Conservation (phyloP, 2,113 vertebrate genomes). For the Terrapene triunguis region DNA sequence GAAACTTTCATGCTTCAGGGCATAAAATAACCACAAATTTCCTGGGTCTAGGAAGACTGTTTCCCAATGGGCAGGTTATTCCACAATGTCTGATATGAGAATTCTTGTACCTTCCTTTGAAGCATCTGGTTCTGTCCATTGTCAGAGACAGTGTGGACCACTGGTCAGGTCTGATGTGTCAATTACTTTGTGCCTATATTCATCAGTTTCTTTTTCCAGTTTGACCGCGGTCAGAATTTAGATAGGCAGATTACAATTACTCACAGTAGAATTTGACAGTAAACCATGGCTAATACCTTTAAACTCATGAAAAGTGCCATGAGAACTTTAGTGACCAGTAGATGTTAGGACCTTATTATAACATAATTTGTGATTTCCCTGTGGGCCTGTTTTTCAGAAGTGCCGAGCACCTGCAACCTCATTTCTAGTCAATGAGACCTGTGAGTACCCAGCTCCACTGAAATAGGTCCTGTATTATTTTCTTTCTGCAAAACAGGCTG, state of each 20-base stretch:
- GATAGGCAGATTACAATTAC: background rate
- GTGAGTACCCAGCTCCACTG: background rate
- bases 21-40: background rate
- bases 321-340: background rate
- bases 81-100: background rate
- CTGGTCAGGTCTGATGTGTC: slow-evolving; percentile 10
- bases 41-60: background rate
- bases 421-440: background rate
- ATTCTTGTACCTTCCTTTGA: background rate
- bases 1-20: background rate
- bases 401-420: background rate
- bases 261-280: background rate
- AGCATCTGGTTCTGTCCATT: background rate
- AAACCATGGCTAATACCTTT: background rate
- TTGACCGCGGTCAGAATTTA: slow-evolving; percentile 37
- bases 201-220: slow-evolving; percentile 34
- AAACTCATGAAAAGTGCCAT: background rate
- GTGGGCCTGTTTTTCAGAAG: slow-evolving; percentile 1
- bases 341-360: background rate
- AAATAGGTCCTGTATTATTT: background rate
- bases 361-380: background rate
- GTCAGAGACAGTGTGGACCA: background rate
- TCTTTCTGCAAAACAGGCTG: background rate
- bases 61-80: background rate
- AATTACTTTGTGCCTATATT: slow-evolving; percentile 3